Base-by-base conservation (phyloP, 30 jellyfish, hydroid and myxozoan species). In the Aurelia coerulea region DNA sequence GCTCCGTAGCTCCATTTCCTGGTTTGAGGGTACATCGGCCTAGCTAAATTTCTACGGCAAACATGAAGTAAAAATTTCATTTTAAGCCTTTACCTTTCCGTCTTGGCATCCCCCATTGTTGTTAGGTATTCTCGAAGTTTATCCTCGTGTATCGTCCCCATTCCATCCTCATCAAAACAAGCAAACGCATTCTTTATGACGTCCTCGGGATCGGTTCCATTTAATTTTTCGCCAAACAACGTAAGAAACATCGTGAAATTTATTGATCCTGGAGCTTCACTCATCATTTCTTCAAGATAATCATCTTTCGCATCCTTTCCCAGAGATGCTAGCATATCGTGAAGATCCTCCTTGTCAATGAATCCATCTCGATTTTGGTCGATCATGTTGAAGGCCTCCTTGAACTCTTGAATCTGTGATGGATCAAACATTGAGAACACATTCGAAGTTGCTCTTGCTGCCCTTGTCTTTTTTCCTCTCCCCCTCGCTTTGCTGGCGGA, bases 341-440 rank as follows among this genome's bases (percentile, higher is more conserved):
- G 97, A 29, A 96, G 97, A 89, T 96, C 99, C 51, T 96, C 99
- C 51, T 96, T 96, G 95, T 91, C 98, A 80, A 96, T 96, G 90
- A 96, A 96, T 49, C 99, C 99, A 76, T 96, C 99, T 54, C 98
- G 97, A 89, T 96, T 96, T 76, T 96, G 99, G 90, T 96, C 99
- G 72, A 96, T 96, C 98, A 96, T 90, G 94, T 96, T 96, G 91
- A 96, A 96, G 73, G 99, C 99, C 77, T 96, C 99, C 75, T 96
- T 96, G 91, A 96, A 96, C 88, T 96, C 99, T 74, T 91, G 99
- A 65, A 96, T 96, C 85, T 96, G 99, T 3, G 99, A 92, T 81
- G 92, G 98, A 91, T 96, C 99, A 85, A 96, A 96, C 99, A 96
- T 96, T 62, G 99, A 99, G 66, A 96, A 96, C 81, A 96, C 98